Evolutionary conservation across 2,888 invertebrate genomes (phyloP).

Genomic region (Eupithecia tripunctaria): DNA sequence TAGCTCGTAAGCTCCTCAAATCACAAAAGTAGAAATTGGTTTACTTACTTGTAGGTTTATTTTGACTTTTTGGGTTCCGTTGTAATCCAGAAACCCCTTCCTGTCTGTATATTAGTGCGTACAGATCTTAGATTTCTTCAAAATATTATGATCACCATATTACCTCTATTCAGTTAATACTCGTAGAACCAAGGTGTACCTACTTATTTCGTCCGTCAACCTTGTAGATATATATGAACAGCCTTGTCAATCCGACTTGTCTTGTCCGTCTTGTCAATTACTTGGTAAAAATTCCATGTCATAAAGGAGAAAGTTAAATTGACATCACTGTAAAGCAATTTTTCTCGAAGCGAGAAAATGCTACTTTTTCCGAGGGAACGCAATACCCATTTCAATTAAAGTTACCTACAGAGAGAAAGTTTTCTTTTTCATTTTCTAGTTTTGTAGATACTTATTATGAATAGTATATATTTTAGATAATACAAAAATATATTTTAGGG

Average conservation of each 20-base stretch:
- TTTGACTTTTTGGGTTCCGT: neutral
- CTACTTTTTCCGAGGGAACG: constrained; percentile 4
- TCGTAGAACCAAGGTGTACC: neutral
- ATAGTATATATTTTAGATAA: neutral
- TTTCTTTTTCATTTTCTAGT: neutral
- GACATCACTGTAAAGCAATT: constrained; percentile 15
- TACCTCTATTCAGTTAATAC: too few relatives aligned
- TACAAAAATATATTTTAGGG: neutral
- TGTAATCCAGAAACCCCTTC: too few relatives aligned
- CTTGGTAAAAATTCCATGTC: neutral
- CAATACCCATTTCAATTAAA: constrained; percentile 19
- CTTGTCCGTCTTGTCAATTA: neutral
- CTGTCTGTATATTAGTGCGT: too few relatives aligned
- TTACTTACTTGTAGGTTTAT: constrained; percentile 2
- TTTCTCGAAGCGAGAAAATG: neutral
- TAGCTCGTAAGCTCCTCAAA: constrained; percentile 17
- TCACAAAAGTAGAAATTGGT: neutral
- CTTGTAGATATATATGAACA: too few relatives aligned
- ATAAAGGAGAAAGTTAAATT: constrained; percentile 22
- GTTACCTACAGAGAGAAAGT: neutral
- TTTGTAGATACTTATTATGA: neutral
- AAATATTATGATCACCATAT: neutral
- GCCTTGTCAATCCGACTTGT: too few relatives aligned
- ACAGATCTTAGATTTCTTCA: too few relatives aligned
- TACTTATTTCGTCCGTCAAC: too few relatives aligned